Evolutionary conservation across 2,888 invertebrate genomes (phyloP).

Genomic region (Thecophora atra): DNA sequence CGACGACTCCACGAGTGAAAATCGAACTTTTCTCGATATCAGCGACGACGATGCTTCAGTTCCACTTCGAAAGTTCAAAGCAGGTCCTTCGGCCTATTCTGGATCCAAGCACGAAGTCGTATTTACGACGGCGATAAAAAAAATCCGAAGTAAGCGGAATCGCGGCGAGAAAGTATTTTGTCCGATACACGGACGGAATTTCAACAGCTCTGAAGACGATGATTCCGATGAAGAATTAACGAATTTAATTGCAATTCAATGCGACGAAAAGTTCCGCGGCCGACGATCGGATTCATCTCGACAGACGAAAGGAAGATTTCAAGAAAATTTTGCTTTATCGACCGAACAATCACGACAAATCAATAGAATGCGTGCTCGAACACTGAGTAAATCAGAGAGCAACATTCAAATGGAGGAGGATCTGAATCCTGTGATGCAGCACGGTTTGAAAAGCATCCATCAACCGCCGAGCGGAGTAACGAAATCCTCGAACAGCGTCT

Average conservation of each 20-base stretch:
- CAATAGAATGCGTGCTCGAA: neutral
- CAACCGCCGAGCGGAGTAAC: neutral
- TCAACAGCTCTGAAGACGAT: slow-evolving; percentile 19
- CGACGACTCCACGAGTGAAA: slow-evolving; percentile 34
- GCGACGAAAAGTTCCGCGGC: too few species aligned
- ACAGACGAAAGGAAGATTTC: neutral
- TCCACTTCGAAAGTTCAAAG: too few species aligned
- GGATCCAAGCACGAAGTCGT: too few species aligned
- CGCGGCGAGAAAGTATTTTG: too few species aligned
- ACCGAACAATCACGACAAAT: neutral
- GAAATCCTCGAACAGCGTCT: too few species aligned
- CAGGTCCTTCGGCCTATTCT: too few species aligned
- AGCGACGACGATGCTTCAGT: slow-evolving; percentile 16
- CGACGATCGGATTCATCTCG: slow-evolving; percentile 4
- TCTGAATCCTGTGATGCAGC: neutral
- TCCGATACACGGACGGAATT: neutral
- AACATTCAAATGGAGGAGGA: slow-evolving; percentile 25
- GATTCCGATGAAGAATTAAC: slow-evolving; percentile 17
- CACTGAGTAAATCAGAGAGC: slow-evolving; percentile 15
- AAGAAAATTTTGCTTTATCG: neutral
- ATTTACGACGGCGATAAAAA: too few species aligned
- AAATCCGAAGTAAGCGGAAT: too few species aligned
- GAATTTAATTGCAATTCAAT: slow-evolving; percentile 3
- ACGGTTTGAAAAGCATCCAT: slow-evolving; percentile 18
- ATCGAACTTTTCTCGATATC: slow-evolving; percentile 36